Base-by-base conservation (phyloP, 30 jellyfish, hydroid and myxozoan genomes). In the Phacellophora camtschatica region DNA sequence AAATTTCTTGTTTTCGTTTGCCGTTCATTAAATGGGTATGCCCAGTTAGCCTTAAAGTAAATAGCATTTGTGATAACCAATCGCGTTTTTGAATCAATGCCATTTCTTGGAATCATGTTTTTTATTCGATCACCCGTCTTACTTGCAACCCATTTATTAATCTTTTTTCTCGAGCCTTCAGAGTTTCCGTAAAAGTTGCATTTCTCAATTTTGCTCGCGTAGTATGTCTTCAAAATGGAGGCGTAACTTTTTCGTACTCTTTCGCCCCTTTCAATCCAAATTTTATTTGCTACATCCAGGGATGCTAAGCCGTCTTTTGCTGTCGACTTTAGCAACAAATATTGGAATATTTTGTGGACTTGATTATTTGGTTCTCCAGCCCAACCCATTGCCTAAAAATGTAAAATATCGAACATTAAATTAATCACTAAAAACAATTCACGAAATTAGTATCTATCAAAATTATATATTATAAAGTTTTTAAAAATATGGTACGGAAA, bases 31-130 rank as follows among this genome's bases (percentile, higher is more conserved):
- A 93, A 93, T 18, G 81, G 82, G 25, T 70, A 22, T 66, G 50
- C 50, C 99, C 99, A 93, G 18, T 24, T 13, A 11, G 90, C 99
- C 19, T 88, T 88, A 77, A 88, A 88, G 50, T 81, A 81, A 2
- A 88, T 78, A 11, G 95, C 97, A 46, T 88, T 88, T 9, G 95
- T 61, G 2, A 88, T n/a, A 6, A 88, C 95, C 59, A 81, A 18
- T 53, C 86, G 51, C 3, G 97, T 88, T 36, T 34, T 25, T 15
- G 85, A 8, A 11, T 85, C 27, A 27, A 88, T 32, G 15, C 23
- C 33, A n/a, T 76, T 82, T 8, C 22, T 28, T 32, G 70, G 25
- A 8, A 88, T 64, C n/a, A 88, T 36, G 50, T 79, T 45, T 27
- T 32, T 64, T 20, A 88, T 88, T 29, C 81, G 71, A 9, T 71